These are phyloP conservation scores for Polyodon spathula DNA, from an alignment of 2,113 vertebrate species.

Conservation along the genomic window DNA sequence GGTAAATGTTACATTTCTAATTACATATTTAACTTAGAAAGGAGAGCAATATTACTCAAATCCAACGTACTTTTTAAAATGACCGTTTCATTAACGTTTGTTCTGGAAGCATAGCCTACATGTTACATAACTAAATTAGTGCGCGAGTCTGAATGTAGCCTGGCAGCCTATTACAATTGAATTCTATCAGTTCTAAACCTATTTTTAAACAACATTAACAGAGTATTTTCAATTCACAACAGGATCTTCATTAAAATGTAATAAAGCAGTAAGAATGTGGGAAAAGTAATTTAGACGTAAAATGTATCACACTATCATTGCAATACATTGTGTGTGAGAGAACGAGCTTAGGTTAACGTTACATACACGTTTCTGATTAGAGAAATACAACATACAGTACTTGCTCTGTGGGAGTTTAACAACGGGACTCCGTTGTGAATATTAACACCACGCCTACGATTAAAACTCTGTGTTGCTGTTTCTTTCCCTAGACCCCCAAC, in stretches of 20 bases:
- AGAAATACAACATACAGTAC: constrained; percentile 11
- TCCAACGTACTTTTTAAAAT: neutral
- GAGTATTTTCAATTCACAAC: neutral
- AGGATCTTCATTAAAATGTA: too few species aligned
- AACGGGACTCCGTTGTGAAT: constrained; percentile 18
- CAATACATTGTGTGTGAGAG: too few species aligned
- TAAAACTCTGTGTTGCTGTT: constrained; percentile 23
- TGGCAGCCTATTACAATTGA: too few species aligned
- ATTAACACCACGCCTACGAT: constrained; percentile 43
- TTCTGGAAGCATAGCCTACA: too few species aligned
- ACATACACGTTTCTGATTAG: constrained; percentile 15
- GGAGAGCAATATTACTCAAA: constrained; percentile 5
- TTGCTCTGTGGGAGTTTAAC: constrained; percentile 25
- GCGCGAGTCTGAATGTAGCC: too few species aligned
- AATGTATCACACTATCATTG: constrained; percentile 12
- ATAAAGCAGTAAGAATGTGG: too few species aligned
- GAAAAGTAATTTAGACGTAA: too few species aligned
- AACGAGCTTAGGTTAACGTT: neutral
- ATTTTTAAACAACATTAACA: too few species aligned
- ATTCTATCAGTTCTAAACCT: too few species aligned
- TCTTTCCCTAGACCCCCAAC: constrained; percentile 30
- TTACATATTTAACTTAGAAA: constrained; percentile 11
- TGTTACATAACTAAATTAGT: too few species aligned
- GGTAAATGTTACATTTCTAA: constrained; percentile 20
- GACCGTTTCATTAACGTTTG: too few species aligned